phyloP scores from a whole-genome alignment of 2,113 vertebrate genomes.

The Odocoileus virginianus region DNA sequence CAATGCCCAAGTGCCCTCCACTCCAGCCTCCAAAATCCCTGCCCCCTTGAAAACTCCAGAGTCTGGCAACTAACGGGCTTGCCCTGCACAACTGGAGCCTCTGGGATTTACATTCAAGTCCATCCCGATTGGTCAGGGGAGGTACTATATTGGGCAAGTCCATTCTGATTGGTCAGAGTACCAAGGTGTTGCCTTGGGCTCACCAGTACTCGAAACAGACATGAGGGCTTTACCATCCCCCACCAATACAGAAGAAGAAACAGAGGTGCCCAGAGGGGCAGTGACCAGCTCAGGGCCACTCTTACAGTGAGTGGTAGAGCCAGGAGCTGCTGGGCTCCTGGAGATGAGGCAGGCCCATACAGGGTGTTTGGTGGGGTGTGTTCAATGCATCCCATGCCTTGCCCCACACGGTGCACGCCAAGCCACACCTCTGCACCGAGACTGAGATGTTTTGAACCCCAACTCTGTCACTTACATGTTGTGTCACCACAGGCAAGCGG shows the following conservation, averaged over 20 bases:
- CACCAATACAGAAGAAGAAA: neutral
- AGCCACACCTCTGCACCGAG: neutral
- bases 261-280: neutral
- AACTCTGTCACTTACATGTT: neutral
- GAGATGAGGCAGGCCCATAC: rapidly evolving
- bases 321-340: neutral
- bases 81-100: neutral
- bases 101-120: neutral
- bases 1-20: neutral
- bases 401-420: too few species aligned
- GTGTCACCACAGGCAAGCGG: neutral
- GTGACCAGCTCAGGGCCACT: neutral
- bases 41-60: rapidly evolving
- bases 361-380: neutral
- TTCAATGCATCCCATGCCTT: neutral
- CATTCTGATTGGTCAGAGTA: neutral
- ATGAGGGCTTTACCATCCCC: neutral
- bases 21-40: neutral
- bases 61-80: neutral
- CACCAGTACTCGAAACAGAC: too few species aligned
- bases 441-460: neutral
- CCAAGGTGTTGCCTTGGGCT: neutral
- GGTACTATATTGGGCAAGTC: neutral
- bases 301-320: neutral
- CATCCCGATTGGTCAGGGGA: neutral